Conservation (phyloP, 1,140 invertebrate genomes). For the Hormaphis cornu region DNA sequence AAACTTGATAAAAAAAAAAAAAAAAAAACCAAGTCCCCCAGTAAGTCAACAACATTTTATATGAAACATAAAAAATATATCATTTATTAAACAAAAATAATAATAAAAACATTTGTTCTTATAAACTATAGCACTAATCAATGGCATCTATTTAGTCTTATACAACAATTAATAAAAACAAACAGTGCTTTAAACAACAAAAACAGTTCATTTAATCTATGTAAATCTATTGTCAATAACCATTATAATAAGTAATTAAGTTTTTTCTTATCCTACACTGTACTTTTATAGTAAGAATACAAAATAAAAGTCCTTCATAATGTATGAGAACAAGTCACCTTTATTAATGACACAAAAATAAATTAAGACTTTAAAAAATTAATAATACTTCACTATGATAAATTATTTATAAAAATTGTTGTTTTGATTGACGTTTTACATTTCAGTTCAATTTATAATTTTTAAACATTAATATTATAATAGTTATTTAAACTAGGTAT, state of each 20-base stretch:
- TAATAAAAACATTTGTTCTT: not conserved
- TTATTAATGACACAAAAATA: not conserved
- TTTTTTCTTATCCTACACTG: not conserved
- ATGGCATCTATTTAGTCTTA: not conserved
- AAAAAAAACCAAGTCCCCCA: not conserved
- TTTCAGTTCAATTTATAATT: not conserved
- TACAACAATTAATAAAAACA: not conserved
- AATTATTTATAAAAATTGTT: constrained; percentile 3
- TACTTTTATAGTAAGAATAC: not conserved
- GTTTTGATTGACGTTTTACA: not conserved
- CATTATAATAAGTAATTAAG: not conserved
- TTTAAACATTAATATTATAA: not conserved
- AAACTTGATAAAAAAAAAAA: not conserved
- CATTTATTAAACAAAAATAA: constrained; percentile 2
- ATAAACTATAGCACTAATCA: not conserved
- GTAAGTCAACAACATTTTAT: not conserved
- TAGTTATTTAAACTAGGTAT: not conserved
- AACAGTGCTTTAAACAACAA: not conserved
- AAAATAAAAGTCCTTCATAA: constrained; percentile 10
- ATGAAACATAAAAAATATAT: not conserved
- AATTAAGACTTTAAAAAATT: not conserved
- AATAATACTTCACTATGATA: not conserved
- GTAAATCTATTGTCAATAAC: not conserved
- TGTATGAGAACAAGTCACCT: constrained; percentile 7
- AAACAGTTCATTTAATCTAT: not conserved